A percentile compares a stretch with the other conserved stretches of the same genome.
These are phyloP conservation scores for Macaca mulatta DNA, from an alignment of 2,113 vertebrate species.

Conservation along the genomic window DNA sequence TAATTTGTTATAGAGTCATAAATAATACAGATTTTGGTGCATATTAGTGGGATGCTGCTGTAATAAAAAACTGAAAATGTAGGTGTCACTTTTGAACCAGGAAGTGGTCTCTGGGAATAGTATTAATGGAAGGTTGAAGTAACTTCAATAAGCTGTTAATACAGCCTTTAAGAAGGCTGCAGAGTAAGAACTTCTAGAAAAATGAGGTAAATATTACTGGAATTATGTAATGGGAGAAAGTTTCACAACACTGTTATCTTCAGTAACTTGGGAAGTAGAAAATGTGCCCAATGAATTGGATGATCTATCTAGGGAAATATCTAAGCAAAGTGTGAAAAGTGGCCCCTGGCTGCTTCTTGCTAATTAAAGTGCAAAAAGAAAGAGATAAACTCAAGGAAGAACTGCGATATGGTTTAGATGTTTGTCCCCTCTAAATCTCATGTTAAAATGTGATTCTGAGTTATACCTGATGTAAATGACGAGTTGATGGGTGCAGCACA, in stretches of 20 bases:
- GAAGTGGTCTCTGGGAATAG: not conserved
- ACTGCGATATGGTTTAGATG: not conserved
- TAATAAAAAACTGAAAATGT: not conserved
- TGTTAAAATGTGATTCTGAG: too few species aligned
- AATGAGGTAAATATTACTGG: not conserved
- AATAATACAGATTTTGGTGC: not conserved
- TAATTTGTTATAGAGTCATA: not conserved
- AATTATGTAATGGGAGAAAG: not conserved
- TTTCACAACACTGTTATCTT: not conserved
- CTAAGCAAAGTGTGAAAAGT: not conserved
- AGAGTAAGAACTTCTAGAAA: not conserved
- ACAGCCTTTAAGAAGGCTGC: not conserved
- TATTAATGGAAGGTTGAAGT: not conserved
- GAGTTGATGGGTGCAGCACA: too few species aligned
- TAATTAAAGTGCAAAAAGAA: not conserved
- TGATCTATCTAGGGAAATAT: not conserved
- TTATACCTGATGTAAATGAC: too few species aligned
- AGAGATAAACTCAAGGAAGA: not conserved
- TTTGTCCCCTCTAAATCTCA: too few species aligned
- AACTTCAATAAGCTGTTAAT: not conserved
- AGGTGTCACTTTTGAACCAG: not conserved
- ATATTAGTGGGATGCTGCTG: not conserved
- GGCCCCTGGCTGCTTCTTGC: not conserved
- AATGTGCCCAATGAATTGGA: not conserved
- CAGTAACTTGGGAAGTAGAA: not conserved